Conservation (phyloP, 2,113 vertebrate species). For the Psammodynastes pulverulentus region DNA sequence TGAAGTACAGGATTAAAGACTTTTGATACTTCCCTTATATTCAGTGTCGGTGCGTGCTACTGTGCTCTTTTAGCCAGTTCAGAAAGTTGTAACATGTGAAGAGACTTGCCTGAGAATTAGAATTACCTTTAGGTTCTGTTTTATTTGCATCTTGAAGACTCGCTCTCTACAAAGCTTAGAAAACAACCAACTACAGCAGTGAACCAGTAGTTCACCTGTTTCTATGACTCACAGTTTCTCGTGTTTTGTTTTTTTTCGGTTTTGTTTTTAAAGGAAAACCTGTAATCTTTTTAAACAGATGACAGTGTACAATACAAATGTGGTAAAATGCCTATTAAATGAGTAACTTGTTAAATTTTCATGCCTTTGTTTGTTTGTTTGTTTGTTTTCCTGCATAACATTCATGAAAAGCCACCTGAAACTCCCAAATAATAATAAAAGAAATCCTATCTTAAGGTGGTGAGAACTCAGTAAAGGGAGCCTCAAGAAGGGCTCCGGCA, state of each 20-base stretch:
- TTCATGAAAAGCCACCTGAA: not conserved
- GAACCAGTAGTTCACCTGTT: constrained; percentile 57
- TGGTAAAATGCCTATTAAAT: constrained; percentile 78
- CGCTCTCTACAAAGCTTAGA: constrained; percentile 57
- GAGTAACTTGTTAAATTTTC: constrained; percentile 72
- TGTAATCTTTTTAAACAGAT: constrained; percentile 74
- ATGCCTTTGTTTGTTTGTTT: constrained; percentile 64
- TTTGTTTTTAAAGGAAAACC: constrained; percentile 64
- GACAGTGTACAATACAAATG: constrained; percentile 74
- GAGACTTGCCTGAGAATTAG: constrained; percentile 42
- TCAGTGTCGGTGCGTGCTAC: constrained; percentile 44
- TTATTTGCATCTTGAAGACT: constrained; percentile 64
- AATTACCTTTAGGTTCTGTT: not conserved
- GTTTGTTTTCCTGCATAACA: constrained; percentile 53
- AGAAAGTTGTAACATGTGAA: constrained; percentile 56
- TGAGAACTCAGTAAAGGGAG: not conserved
- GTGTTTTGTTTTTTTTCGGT: constrained; percentile 31
- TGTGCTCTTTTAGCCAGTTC: constrained; percentile 40
- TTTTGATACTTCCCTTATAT: constrained; percentile 63
- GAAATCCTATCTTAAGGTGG: not conserved
- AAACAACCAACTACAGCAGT: constrained; percentile 54
- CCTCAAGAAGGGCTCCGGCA: not conserved
- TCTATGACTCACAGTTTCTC: constrained; percentile 68
- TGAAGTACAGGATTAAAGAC: constrained; percentile 47
- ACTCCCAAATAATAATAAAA: no score